Percentiles rank a stretch among this genome's conserved stretches.
phyloP scores from a whole-genome alignment of 1,140 invertebrate species.

The Apis cerana region DNA sequence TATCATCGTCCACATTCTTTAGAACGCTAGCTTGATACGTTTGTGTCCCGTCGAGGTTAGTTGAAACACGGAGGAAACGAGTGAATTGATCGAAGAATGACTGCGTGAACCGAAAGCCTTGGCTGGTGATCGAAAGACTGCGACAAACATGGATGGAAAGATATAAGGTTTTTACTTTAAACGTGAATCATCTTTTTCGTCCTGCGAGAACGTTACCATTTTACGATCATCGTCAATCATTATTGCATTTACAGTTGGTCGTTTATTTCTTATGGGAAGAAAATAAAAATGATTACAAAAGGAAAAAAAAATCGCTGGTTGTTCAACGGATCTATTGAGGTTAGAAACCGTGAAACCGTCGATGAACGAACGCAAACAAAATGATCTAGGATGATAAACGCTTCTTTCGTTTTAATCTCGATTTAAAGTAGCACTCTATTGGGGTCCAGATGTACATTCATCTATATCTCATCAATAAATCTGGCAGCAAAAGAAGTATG shows the following conservation, averaged over 20 bases:
- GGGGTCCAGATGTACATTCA: slow-evolving; percentile 54
- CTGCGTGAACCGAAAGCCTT: neutral
- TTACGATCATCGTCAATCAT: slow-evolving; percentile 7
- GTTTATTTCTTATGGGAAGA: neutral
- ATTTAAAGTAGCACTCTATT: slow-evolving; percentile 51
- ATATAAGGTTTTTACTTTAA: slow-evolving; percentile 15
- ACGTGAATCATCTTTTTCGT: slow-evolving; percentile 15
- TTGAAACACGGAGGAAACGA: neutral
- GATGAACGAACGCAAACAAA: slow-evolving; percentile 35
- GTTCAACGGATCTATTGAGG: slow-evolving; percentile 15
- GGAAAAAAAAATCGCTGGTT: neutral
- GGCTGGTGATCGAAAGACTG: neutral
- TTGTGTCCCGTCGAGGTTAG: no score
- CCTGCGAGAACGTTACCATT: slow-evolving; percentile 30
- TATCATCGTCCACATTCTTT: neutral
- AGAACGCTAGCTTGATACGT: slow-evolving; percentile 6
- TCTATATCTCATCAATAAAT: slow-evolving; percentile 65
- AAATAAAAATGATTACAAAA: neutral
- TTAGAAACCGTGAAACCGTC: slow-evolving; percentile 30
- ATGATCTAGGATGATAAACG: slow-evolving; percentile 39
- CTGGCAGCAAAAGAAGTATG: slow-evolving; percentile 58
- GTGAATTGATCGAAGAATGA: no score
- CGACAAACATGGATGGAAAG: neutral
- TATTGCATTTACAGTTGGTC: slow-evolving; percentile 52
- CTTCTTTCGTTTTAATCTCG: slow-evolving; percentile 50